Base-by-base conservation (phyloP, 2,888 invertebrate genomes). In the Pheosia tremula region DNA sequence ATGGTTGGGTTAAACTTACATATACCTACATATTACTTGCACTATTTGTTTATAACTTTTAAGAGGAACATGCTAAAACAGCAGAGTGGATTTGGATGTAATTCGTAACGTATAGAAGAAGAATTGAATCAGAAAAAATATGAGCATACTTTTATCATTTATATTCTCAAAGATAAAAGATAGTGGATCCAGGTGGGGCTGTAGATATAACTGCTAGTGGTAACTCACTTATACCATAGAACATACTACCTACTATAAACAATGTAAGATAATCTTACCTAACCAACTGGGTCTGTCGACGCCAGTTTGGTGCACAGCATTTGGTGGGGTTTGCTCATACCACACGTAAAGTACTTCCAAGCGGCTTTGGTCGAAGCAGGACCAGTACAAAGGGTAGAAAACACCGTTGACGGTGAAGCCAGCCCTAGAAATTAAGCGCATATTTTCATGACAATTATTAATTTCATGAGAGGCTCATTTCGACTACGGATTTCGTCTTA, bases 321-420 rank as follows among this genome's bases (percentile, higher is more conserved):
- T 94, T 0, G 82, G 83, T 0, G 89, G 79, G 11, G 88, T 89
- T 67, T 95, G 87, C 54, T 91, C 87, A 62, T 91, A 92, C 81
- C 91, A 89, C 0, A 94, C 93, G 70, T 95, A 95, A 8, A 95
- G 72, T 0, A 95, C 92, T 69, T 91, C 93, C 60, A 94, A 82
- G 0, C 88, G 83, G 5, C 72, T 79, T 49, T 89, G 85, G 78
- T 95, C 93, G 71, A 94, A 95, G 79, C 96, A 96, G 0, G 95
- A 88, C 71, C 87, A 89, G 69, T 94, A 94, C 8, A 90, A 77
- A 24, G 89, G 85, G 66, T 94, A 84, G 79, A 95, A 94, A 9
- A 86, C 81, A 24, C 83, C 82, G 64, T 87, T 81, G 0, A 94
- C 86, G 38, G 82, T 77, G 78, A 94, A 95, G 3, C 95, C 95